Base-by-base conservation (phyloP, 2,113 vertebrate genomes). In the Polypterus senegalus region DNA sequence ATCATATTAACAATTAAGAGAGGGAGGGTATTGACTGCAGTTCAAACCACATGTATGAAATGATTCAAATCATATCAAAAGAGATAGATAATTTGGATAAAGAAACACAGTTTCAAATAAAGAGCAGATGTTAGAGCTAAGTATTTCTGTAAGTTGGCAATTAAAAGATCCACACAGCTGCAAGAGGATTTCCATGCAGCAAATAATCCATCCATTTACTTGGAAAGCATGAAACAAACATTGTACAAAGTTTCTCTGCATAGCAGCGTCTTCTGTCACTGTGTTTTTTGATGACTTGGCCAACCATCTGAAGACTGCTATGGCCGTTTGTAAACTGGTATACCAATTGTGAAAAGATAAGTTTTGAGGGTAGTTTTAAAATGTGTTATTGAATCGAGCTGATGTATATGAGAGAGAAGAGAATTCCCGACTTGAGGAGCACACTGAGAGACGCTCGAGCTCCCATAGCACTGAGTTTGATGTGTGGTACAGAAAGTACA, bases 101-200 rank as follows among this genome's bases (percentile, higher is more conserved):
- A 46, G 73, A 3, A 55, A 46, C 1, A 61, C 77, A 45, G 63
- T 43, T 4, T 47, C 9, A 65, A 67, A 3, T 27, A 27, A 27
- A 27, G 27, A 27, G 27, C 27, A 27, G 27, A 27, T 2, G 27
- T 27, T 54, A 62, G 54, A 63, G 67, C 54, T 60, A 59, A 57
- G 2, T 77, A 78, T 77, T 43, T 85, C 57, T 69, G 69, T 47
- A 52, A 58, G 10, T 43, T 46, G 49, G 63, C 65, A 57, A 63
- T 63, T 55, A 47, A 46, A 3, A 64, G 46, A 45, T 73, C 74
- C 60, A 10, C 63, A 65, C 64, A 57, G 72, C 82, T 68, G 61
- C 62, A 48, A 78, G 80, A 59, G 78, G 77, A 57, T 48, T 66
- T 65, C 79, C 59, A 69, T 73, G 3, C 58, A 73, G 4, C 60